Base-by-base conservation (phyloP, 2,888 invertebrate genomes). In the Scaptomyza polygonia region DNA sequence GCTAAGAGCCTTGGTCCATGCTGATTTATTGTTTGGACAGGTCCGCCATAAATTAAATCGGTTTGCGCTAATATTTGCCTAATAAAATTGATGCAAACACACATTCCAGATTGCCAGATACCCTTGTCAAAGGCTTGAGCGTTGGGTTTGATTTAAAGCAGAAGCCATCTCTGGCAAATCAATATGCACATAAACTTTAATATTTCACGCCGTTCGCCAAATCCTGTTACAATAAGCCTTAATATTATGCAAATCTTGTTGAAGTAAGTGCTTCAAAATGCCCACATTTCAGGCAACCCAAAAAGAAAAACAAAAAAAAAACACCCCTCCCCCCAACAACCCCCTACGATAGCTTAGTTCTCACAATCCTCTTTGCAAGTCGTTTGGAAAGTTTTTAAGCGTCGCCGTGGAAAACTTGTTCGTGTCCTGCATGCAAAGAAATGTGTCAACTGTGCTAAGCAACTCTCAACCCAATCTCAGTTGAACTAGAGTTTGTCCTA, bases 161-260 rank as follows among this genome's bases (percentile, higher is more conserved):
- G 40, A 53, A 36, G 63, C 63, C 57, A 65, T 56, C 54, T 48
- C 29, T 42, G 58, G 42, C 53, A 56, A 78, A 84, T 82, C 82
- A 82, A 86, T 82, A 86, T 82, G 84, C 81, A 64, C 84, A 83
- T 81, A 84, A 84, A 83, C 86, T 81, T 86, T 84, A 86, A 83
- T 83, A 84, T 83, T 86, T 86, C 75, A 68, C 68, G 68, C 86
- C 68, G 80, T 80, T 84, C 72, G 67, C 68, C 78, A 81, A 86
- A 84, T 86, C 84, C 86, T 58, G 84, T 84, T 75, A 72, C 72
- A 84, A 84, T 83, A 83, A 83, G 68, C 81, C 82, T 75, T 86
- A 83, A 83, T 84, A 78, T 83, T 84, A 83, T 83, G 82, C 78
- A 83, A 83, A 83, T 84, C 86, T 71, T 66, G 68, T 75, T 72